A percentile compares a stretch with the other conserved stretches of the same genome.
Evolutionary conservation across 92 coral and sea anemone genomes (phyloP).

Genomic region (Siderastrea radians): DNA sequence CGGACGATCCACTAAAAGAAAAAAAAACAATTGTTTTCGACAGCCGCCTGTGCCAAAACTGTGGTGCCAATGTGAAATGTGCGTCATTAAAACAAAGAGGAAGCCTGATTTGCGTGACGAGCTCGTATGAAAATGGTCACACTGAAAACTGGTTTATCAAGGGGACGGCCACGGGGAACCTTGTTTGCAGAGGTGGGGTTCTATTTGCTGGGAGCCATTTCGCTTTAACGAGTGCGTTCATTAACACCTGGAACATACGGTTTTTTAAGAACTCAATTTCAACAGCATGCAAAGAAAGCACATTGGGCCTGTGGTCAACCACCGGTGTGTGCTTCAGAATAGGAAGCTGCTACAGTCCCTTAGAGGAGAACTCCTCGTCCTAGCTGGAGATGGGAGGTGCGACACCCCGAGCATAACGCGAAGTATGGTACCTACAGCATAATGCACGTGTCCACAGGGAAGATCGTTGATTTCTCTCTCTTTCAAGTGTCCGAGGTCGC

Average conservation of each 20-base stretch:
- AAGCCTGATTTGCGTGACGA: constrained; percentile 18
- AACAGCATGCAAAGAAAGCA: constrained; percentile 8
- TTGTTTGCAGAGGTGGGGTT: neutral
- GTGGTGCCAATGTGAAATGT: constrained; percentile 8
- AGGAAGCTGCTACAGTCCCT: constrained; percentile 6
- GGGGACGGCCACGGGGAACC: constrained; percentile 2
- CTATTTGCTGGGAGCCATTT: constrained; percentile 20
- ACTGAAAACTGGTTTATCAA: constrained; percentile 8
- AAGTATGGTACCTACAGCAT: constrained; percentile 25
- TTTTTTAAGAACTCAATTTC: neutral
- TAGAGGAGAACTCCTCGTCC: neutral
- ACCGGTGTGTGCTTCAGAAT: neutral
- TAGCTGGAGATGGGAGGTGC: constrained; percentile 17
- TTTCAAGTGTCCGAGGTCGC: constrained; percentile 17
- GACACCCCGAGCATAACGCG: constrained; percentile 17
- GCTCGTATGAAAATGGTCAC: neutral
- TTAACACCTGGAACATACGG: constrained; percentile 9
- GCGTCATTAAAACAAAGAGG: constrained; percentile 18
- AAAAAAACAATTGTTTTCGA: constrained; percentile 19
- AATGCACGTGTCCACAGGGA: constrained; percentile 17
- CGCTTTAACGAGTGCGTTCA: neutral
- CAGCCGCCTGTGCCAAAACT: neutral
- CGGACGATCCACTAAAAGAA: neutral
- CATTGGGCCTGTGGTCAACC: constrained; percentile 20
- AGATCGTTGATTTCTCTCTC: constrained; percentile 11